Percentiles rank a stretch among this genome's conserved stretches.
These are phyloP conservation scores for Tylochromis polylepis DNA, from an alignment of 2,113 vertebrate genomes.

Conservation along the genomic window DNA sequence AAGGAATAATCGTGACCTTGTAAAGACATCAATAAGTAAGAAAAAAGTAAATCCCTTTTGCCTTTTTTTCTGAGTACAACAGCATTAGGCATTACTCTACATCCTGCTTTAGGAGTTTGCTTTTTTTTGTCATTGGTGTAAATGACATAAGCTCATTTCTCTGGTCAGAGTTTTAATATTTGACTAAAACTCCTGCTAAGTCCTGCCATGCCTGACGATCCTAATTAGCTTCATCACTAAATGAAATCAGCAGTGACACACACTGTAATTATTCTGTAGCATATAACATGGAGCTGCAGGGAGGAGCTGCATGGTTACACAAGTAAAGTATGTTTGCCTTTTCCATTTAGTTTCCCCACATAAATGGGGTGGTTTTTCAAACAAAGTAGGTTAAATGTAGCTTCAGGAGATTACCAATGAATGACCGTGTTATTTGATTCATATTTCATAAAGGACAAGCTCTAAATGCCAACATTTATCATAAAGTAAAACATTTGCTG, in stretches of 20 bases:
- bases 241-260: constrained; percentile 23
- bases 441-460: not conserved
- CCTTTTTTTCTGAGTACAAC: not conserved
- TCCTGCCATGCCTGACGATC: constrained; percentile 18
- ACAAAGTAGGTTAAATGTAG: not conserved
- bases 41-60: not conserved
- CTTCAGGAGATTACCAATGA: not conserved
- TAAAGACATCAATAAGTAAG: not conserved
- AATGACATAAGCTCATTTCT: constrained; percentile 34
- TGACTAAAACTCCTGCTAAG: constrained; percentile 32
- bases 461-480: not conserved
- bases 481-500: not conserved
- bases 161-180: constrained; percentile 21
- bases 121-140: not conserved
- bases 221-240: constrained; percentile 20
- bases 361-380: not conserved
- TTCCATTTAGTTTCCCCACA: not conserved
- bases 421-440: not conserved
- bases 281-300: not conserved
- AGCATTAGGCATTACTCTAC: not conserved
- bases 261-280: not conserved
- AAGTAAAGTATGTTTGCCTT: not conserved
- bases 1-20: not conserved
- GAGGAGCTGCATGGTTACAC: not conserved
- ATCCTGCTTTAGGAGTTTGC: not conserved